Base-by-base conservation (phyloP, 2,113 vertebrate species). In the Excalfactoria chinensis region DNA sequence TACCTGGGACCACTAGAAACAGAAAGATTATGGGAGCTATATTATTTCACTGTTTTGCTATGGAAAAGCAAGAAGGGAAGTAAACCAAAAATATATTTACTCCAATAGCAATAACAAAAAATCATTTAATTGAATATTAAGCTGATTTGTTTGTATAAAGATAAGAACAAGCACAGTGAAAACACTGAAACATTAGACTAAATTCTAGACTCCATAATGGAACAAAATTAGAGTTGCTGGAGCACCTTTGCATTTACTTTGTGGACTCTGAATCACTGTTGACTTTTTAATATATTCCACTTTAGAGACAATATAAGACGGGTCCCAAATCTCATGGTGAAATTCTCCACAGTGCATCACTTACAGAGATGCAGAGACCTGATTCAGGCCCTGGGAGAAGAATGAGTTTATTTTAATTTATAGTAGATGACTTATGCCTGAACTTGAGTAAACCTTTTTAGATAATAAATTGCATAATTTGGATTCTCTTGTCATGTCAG, bases 91-190 rank as follows among this genome's bases (percentile, higher is more conserved):
- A 15, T 59, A 0, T 49, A 35, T 82, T 84, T 95, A 83, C 13
- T 70, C 15, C 41, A 72, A 25, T 46, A 78, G 49, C 22, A 69
- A 53, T 12, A 51, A 51, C 23, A 44, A 40, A 86, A 20, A 46
- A 79, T 53, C 25, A 48, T 72, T 48, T 81, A 64, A 63, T 34
- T 92, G 67, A 93, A 84, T 86, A 94, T 69, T 63, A 70, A 85
- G 53, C 53, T 76, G 49, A 86, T 90, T 82, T 90, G 84, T 94
- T 93, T 94, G 70, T 58, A 88, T 71, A 63, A 89, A 49, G 44
- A 17, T 63, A 59, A 82, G 86, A 8, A 78, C 78, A 90, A 94
- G 86, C 81, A 82, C 63, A 73, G 44, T 46, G 28, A 87, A 93
- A 78, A 82, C 41, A 84, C 76, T 81, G 67, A 90, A 93, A 89